Base-by-base conservation (phyloP, 2,797 vertebrate species). In the Alcedo quadribrachys region DNA sequence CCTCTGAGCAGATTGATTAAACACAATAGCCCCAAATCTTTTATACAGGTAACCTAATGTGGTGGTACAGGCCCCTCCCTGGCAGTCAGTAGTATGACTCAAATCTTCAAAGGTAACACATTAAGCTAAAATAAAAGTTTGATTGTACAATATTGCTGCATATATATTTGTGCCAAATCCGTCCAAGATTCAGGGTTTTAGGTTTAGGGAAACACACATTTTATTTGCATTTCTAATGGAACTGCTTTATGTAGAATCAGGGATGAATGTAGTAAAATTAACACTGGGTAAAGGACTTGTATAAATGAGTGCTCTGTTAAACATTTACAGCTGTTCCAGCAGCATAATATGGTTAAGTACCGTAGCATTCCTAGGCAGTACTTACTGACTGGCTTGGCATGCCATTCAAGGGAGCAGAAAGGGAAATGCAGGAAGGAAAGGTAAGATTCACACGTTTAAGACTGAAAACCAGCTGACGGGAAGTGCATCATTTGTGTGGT, bases 261-360 rank as follows among this genome's bases (percentile, higher is more conserved):
- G 19, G 28, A 75, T 35, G 60, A 95, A 87, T 55, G 69, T 17
- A 78, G 60, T 75, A 67, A 78, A 83, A 90, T 69, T 81, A 80
- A 77, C 58, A 75, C 4, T n/a, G 58, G 45, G 85, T 40, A 89
- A 94, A 93, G 35, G 19, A 48, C 55, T 71, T 89, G 43, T 90
- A 87, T 83, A 71, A 83, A 48, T 60, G 51, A 91, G 35, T 69
- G 35, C 15, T 80, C 73, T 78, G 51, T 73, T 91, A 91, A 92
- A 82, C 46, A 66, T 81, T 78, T 57, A 75, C 51, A 69, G 85
- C 58, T 78, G 62, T 78, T 95, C 24, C 51, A 87, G 70, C 35
- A 87, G 85, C 77, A 94, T 60, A 93, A 65, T 33, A 33, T 0
- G 2, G n/a, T 42, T 63, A 89, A 85, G 54, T 54, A 46, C 54